Conservation (phyloP, 37 sponge, comb jelly and placozoan species). For the Crambe crambe region DNA sequence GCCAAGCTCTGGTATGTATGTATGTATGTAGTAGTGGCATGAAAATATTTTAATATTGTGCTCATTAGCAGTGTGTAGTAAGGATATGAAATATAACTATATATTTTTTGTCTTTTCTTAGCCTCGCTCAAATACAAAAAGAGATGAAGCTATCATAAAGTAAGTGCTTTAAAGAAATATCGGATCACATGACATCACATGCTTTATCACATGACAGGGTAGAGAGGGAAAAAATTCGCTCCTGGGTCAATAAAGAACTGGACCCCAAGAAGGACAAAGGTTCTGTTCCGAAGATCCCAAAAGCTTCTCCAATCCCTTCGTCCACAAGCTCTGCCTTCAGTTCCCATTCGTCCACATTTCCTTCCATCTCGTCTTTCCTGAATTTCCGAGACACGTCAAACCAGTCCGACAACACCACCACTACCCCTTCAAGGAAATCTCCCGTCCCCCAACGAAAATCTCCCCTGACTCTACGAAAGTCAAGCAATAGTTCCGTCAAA, state of each 20-base stretch:
- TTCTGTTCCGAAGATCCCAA: neutral
- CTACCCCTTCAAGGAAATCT: neutral
- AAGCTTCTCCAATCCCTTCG: neutral
- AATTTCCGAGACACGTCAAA: neutral
- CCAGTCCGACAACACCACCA: constrained; percentile 3
- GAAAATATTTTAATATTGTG: neutral
- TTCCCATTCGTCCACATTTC: neutral
- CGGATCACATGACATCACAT: neutral
- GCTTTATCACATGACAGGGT: constrained; percentile 11
- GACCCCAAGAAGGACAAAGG: neutral
- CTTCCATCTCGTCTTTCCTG: neutral
- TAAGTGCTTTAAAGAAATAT: neutral
- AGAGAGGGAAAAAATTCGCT: constrained; percentile 46
- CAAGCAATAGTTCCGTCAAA: neutral
- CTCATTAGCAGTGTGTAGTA: neutral
- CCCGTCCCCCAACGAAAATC: neutral
- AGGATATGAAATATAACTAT: neutral
- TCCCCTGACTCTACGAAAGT: no score
- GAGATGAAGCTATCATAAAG: constrained; percentile 18
- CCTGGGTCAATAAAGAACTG: constrained; percentile 41
- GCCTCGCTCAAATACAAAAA: neutral
- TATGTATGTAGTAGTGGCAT: neutral
- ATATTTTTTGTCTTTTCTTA: neutral
- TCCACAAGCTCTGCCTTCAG: neutral
- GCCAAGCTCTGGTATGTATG: constrained; percentile 6